phyloP scores from a whole-genome alignment of 2,888 invertebrate species.

The Mythimna loreyi region DNA sequence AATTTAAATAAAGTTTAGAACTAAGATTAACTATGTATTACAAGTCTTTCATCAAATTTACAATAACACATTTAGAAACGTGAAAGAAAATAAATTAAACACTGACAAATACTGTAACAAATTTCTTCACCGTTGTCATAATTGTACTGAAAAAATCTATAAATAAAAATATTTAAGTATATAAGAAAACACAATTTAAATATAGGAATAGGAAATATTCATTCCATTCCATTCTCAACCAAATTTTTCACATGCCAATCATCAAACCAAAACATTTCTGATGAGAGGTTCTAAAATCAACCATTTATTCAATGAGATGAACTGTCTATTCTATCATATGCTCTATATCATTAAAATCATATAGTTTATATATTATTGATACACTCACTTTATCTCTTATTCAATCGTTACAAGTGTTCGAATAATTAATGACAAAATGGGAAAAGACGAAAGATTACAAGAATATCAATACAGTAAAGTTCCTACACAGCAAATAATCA shows the following conservation, averaged over 20 bases:
- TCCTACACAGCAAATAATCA: slow-evolving; percentile 28
- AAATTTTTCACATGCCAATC: background rate
- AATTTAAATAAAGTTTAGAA: background rate
- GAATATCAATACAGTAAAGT: slow-evolving; percentile 49
- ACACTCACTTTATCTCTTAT: slow-evolving; percentile 15
- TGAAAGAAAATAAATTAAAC: background rate
- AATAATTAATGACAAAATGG: slow-evolving; percentile 25
- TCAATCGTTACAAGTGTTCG: background rate
- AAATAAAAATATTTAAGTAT: too few relatives aligned
- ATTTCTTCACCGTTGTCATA: background rate
- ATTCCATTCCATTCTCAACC: background rate
- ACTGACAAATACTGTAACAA: background rate
- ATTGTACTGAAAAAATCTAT: background rate
- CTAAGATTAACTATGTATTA: background rate
- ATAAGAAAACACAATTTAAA: background rate
- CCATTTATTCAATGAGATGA: background rate
- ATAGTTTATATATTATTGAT: slow-evolving; percentile 5
- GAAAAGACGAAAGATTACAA: slow-evolving; percentile 14
- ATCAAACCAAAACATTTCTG: background rate
- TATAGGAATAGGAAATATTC: too few relatives aligned
- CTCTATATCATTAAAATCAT: slow-evolving; percentile 19
- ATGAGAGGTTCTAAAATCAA: background rate
- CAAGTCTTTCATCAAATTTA: background rate
- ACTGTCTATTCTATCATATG: slow-evolving; percentile 17
- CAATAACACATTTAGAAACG: background rate